Base-by-base conservation (phyloP, 2,888 invertebrate species). In the Aporophyla nigra region DNA sequence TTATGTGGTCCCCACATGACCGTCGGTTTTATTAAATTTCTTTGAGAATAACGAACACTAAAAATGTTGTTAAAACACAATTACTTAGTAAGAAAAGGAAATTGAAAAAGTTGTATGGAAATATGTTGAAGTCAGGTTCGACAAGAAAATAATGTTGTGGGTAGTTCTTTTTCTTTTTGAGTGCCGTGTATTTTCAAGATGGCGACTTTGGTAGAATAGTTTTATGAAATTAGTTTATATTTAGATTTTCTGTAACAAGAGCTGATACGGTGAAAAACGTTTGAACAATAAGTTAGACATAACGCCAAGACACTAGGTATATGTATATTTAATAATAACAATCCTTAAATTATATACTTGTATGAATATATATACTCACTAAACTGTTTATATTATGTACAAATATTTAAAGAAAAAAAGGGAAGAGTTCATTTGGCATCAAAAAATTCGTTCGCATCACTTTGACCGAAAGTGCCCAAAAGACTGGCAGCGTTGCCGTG, bases 1-100 rank as follows among this genome's bases (percentile, higher is more conserved):
- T 88, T 88, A 88, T 80, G 82, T 80, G 74, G 84, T 85, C 84
- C 84, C 84, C 89, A 89, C 79, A 88, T 87, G 87, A 86, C 81
- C 78, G 88, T 72, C 76, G 83, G 70, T 86, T 82, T 78, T 87
- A 88, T 88, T 88, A 88, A 87, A 88, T 88, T 88, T 88, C 89
- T 88, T 88, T 78, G 82, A 76, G 76, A 82, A 87, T 85, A 85
- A 83, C 74, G 76, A 67, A 74, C 86, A 88, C 86, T 88, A 86
- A 84, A 87, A 88, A 83, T 82, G 76, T 68, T 84, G 69, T 84
- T 86, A 79, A 82, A 83, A 88, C 76, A 84, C 88, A 82, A 86
- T 88, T 84, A 86, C 85, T 88, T 66, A 51, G 74, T 66, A 83
- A 86, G 85, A 67, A 75, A 71, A 70, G 74, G 80, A 86, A 74